Conservation (phyloP, 2,113 vertebrate species). For the Agelaius phoeniceus region DNA sequence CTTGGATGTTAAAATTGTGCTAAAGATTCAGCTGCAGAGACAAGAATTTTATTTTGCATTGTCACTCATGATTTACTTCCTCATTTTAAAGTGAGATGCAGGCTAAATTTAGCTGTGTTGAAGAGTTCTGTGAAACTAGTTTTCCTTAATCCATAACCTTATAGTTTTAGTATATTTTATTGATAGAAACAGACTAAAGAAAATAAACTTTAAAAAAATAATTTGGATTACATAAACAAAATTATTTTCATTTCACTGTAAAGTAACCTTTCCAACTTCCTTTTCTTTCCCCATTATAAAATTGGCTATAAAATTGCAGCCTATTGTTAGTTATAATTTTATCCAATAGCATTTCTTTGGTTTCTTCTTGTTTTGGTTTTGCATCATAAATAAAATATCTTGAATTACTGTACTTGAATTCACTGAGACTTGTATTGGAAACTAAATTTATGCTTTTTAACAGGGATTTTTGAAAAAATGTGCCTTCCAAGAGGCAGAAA, state of each 20-base stretch:
- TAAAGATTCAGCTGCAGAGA: not conserved
- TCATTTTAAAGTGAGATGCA: not conserved
- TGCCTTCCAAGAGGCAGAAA: slow-evolving; percentile 79
- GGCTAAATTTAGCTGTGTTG: not conserved
- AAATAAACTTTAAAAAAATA: not conserved
- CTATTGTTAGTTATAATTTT: not conserved
- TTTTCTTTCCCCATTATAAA: not conserved
- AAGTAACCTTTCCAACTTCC: not conserved
- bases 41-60: not conserved
- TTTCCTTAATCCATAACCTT: not conserved
- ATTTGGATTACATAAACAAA: not conserved
- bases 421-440: not conserved
- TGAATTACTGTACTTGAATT: not conserved
- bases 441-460: not conserved
- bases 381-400: not conserved
- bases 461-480: slow-evolving; percentile 90
- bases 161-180: not conserved
- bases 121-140: not conserved
- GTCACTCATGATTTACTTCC: not conserved
- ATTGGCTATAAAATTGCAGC: not conserved
- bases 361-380: not conserved
- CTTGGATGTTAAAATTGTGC: not conserved
- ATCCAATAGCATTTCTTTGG: not conserved
- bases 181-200: not conserved
- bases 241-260: not conserved